Evolutionary conservation across 2,113 vertebrate species (phyloP), one percentile per base, ranked within the genome.

Genomic region (Mesoclemmys tuberculata): DNA sequence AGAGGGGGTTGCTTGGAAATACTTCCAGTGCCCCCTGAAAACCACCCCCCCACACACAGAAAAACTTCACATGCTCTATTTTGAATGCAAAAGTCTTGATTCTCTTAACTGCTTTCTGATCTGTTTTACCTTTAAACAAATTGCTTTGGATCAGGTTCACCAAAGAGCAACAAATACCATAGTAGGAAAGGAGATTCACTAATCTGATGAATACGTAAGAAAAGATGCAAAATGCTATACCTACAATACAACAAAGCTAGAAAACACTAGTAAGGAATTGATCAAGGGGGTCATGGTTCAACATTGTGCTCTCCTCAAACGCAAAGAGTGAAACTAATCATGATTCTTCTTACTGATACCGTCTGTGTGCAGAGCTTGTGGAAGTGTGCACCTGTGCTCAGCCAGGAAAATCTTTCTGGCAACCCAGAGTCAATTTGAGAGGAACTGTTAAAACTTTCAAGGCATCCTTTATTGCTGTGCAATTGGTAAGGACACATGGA

Each of bases 401-500:
- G 21, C 13, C 71, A 5, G 24, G 51, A 29, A 19, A 41, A 44
- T 46, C 41, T 75, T 75, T 75, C 71, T 6, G 46, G 41, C 41
- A 77, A 26, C 18, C 64, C n/a, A 22, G 4, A 71, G 64, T 27
- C 41, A 77, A 77, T 16, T 77, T 12, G 71, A 75, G 13, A 27
- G 41, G 6, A 46, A 46, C 41, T 75, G 41, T 77, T 46, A 77
- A 46, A 14, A 77, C 27, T 41, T 44, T 77, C 24, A 27, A 44
- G 44, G 41, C 41, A 77, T 77, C 26, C 26, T 16, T 26, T 19
- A n/a, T 38, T 38, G 18, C 64, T 71, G 18, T 68, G 16, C 35
- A 68, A 10, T 75, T 26, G 71, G 24, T 12, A 75, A 75, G 24
- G 80, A 93, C 94, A 89, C 90, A 97, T 93, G 78, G 82, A 87